Evolutionary conservation across 2,888 invertebrate genomes (phyloP), one percentile per base, ranked within the genome.

Genomic region (Andrena bicolor): DNA sequence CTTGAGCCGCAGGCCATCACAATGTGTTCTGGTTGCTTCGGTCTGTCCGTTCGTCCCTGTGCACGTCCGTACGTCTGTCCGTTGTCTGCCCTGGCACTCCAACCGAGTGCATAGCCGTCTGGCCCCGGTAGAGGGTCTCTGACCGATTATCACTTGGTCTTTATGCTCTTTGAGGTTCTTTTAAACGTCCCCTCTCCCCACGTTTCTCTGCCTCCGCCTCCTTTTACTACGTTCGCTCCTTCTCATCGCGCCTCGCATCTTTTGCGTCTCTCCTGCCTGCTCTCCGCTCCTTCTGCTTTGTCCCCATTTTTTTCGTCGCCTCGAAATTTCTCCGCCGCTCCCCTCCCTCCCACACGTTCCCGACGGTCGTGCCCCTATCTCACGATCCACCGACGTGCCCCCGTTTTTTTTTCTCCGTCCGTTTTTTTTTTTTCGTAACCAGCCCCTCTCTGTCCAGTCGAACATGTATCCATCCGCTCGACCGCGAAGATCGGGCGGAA

Each of bases 141-240:
- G 92, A 91, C 92, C 92, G 92, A 92, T 92, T 92, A 91, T 92
- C 92, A 91, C 91, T 90, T 90, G 90, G 90, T 90, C 91, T 91
- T 91, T 91, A 91, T 90, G 88, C 84, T 90, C 91, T 91, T 91
- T 91, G 90, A 91, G 89, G 90, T 89, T 91, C 90, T 90, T 91
- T 91, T 89, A 90, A 87, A 86, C 84, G 63, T 71, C 80, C 75
- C 85, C 81, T 69, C 73, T 49, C 64, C 69, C 69, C 66, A 13
- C 13, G 56, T 41, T 7, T 26, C 32, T 4, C 20, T 35, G 28
- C 58, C 61, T 2, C 80, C 72, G 76, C 76, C 82, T 83, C 70
- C 73, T 82, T 71, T 83, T 78, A 73, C 82, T 56, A 51, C 73
- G 69, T 75, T 79, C 71, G 35, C 70, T 75, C 70, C 74, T 83